Base-by-base conservation (phyloP, 1,140 invertebrate species). In the Atta texana region DNA sequence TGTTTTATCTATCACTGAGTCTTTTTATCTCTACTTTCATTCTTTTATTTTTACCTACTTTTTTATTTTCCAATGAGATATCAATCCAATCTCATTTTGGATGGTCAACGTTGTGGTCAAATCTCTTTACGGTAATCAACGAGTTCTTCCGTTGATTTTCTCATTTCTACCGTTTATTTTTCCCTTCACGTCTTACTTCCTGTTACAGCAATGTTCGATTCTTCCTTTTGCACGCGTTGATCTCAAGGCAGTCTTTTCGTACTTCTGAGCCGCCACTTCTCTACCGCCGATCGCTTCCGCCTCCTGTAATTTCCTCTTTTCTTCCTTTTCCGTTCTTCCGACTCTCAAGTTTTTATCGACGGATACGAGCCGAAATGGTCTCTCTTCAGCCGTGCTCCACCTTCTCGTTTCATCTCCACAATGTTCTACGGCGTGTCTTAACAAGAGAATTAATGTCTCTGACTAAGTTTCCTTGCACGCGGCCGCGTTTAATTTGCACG, bases 371-470 rank as follows among this genome's bases (percentile, higher is more conserved):
- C 53, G 44, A 44, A 51, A 75, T 75, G 69, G 61, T 59, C 59
- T 85, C 74, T 85, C 34, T 49, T 78, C 82, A 53, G 39, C 39
- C 39, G 64, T 18, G 51, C 75, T 85, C 77, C 64, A 68, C 66
- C 44, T 63, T 49, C 66, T 86, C 51, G 28, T 63, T 82, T 82
- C 57, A 51, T 28, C 24, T 74, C 21, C 28, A 57, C 74, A 71
- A 63, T 74, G 80, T 78, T 61, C 49, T 61, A 66, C 72, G 59
- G 75, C 24, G 71, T 57, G 63, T 75, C 57, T 84, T 77, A 75
- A 84, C 77, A 82, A 80, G 82, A 69, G 78, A 87, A 87, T 88
- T 76, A 90, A 90, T 84, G 88, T 74, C 68, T 68, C 55, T 51
- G 69, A 84, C 57, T 74, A 34, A 61, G 72, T 24, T 87, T 63